Base-by-base conservation (phyloP, 2,797 vertebrate genomes). In the Tenualosa ilisha region DNA sequence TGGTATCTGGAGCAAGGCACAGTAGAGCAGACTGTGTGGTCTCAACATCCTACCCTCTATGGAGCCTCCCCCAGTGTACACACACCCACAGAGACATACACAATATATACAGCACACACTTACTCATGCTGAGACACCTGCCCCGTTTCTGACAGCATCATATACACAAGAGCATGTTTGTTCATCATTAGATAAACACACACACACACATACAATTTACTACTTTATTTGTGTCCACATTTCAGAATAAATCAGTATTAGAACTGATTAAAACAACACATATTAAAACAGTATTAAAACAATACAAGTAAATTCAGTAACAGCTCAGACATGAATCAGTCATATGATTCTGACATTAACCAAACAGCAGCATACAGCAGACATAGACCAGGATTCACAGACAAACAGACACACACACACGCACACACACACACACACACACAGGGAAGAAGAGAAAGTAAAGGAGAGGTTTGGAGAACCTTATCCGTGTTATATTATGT, bases 391-490 rank as follows among this genome's bases (percentile, higher is more conserved):
- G 7, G 46, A 59, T 3, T 22, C 8, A 24, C 9, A 61, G 5
- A 24, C 17, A 31, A 9, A 68, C 26, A 26, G 7, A 26, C 63
- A 12, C 11, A 68, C 1, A 26, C 24, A 59, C 17, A 49, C 81
- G 81, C 20, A 81, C 54, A 51, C 59, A 83, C 49, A 40, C 49
- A 82, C 63, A 20, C 12, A 72, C 24, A 65, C 61, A 65, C 61
- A 11, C 61, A 65, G 8, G 13, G 31, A 15, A 2, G 11, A 40
- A 75, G 15, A 75, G 68, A 75, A 13, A 53, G 13, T 15, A 53
- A 13, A 53, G 51, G 20, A 56, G 54, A 56, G 54, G 17, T 20
- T 56, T 56, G 17, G 20, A 56, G 17, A 46, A 5, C 17, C 22
- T 79, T 43, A 46, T 79, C 72, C 8, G 40, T 20, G 12, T 75